Evolutionary conservation across 35 echinoderm and acorn worm species (phyloP).

Genomic region (Amphiura filiformis): DNA sequence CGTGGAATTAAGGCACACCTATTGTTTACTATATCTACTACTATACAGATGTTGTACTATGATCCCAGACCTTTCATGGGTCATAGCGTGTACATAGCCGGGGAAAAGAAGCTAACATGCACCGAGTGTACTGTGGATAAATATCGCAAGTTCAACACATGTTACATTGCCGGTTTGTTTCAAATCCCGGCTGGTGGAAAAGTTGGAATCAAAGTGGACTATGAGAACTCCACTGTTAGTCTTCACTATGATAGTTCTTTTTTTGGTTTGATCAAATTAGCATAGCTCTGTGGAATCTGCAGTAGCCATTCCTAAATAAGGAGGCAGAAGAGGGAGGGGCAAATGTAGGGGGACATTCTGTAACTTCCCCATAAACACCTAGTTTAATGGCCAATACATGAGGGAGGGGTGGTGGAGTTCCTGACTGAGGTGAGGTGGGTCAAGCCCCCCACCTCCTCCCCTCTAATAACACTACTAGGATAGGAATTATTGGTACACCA

Average conservation of each 20-base stretch:
- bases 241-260: conserved; percentile 26
- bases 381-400: too few species aligned
- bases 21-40: background rate
- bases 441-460: too few species aligned
- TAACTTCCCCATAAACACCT: too few species aligned
- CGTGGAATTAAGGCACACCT: background rate
- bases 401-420: too few species aligned
- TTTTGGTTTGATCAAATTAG: conserved; percentile 49
- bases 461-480: too few species aligned
- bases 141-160: conserved; percentile 51
- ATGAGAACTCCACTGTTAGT: conserved; percentile 9
- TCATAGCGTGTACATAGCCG: conserved; percentile 40
- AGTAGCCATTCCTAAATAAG: too few species aligned
- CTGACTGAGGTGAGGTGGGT: too few species aligned
- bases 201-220: conserved; percentile 39
- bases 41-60: conserved; percentile 40
- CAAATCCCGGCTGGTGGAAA: background rate
- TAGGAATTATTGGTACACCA: too few species aligned
- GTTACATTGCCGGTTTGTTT: conserved; percentile 47
- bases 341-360: too few species aligned
- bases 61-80: conserved; percentile 35
- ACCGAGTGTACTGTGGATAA: conserved; percentile 24
- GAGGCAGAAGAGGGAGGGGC: too few species aligned
- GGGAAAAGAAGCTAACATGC: conserved; percentile 16
- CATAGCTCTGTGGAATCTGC: background rate